phyloP scores from a whole-genome alignment of 2,113 vertebrate species.

The Boleophthalmus pectinirostris region DNA sequence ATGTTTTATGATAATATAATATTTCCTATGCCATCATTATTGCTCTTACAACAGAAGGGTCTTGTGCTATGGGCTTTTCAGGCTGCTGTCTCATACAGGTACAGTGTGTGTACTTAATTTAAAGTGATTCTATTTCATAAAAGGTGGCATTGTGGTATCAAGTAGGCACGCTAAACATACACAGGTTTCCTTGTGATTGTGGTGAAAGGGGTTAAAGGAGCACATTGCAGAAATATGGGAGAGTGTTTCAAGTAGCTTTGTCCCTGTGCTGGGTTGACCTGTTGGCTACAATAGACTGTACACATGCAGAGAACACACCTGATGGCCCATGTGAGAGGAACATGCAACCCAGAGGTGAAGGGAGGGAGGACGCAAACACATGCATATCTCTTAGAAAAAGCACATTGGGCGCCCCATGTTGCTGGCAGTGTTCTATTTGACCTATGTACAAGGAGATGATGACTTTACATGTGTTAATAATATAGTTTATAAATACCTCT shows the following conservation, averaged over 20 bases:
- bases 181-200: constrained; percentile 1
- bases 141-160: constrained; percentile 37
- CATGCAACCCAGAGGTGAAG: constrained; percentile 83
- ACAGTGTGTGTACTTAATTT: background rate
- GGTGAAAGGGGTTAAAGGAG: constrained; percentile 19
- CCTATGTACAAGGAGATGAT: constrained; percentile 72
- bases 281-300: constrained; percentile 71
- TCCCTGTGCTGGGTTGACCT: constrained; percentile 34
- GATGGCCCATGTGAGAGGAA: constrained; percentile 66
- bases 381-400: constrained; percentile 84
- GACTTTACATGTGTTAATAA: constrained; percentile 62
- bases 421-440: constrained; percentile 88
- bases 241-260: constrained; percentile 62
- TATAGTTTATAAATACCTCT: constrained; percentile 71
- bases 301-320: constrained; percentile 75
- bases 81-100: constrained; percentile 6
- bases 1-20: constrained; percentile 3
- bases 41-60: constrained; percentile 58
- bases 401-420: constrained; percentile 85
- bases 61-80: constrained; percentile 37
- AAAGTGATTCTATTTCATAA: background rate
- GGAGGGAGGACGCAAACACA: constrained; percentile 69
- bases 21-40: constrained; percentile 44
- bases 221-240: constrained; percentile 28
- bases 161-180: constrained; percentile 53